These are phyloP conservation scores for Homalodisca vitripennis DNA, from an alignment of 1,140 invertebrate species.

Conservation along the genomic window DNA sequence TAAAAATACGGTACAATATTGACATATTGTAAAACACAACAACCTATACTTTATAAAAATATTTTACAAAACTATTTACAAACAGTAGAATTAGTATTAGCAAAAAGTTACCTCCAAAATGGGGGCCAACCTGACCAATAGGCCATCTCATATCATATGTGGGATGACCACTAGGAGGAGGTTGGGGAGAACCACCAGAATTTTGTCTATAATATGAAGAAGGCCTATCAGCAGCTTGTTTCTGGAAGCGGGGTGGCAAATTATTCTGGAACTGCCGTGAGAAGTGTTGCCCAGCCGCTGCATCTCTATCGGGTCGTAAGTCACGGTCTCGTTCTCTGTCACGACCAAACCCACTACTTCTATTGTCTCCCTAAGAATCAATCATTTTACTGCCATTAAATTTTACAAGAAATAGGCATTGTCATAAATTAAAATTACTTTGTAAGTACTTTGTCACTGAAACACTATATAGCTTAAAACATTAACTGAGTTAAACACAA, in stretches of 20 bases:
- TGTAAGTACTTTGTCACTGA: too few relatives aligned
- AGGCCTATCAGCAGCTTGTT: conserved; percentile 50
- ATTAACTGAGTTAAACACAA: too few relatives aligned
- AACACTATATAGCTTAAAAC: too few relatives aligned
- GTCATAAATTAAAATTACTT: too few relatives aligned
- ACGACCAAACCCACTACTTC: conserved; percentile 42
- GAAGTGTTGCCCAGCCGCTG: conserved; percentile 49
- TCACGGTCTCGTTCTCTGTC: conserved; percentile 48
- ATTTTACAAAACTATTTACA: too few relatives aligned
- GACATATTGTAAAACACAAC: too few relatives aligned
- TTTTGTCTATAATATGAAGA: conserved; percentile 6
- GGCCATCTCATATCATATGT: background rate
- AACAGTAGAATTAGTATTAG: background rate
- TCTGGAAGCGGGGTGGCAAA: conserved; percentile 82
- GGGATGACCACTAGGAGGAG: conserved; percentile 1
- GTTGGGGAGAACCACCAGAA: conserved; percentile 27
- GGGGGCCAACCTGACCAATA: background rate
- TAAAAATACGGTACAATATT: too few relatives aligned
- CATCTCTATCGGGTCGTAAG: conserved; percentile 41
- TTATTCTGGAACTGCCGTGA: conserved; percentile 74
- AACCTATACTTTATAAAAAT: too few relatives aligned
- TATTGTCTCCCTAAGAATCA: too few relatives aligned
- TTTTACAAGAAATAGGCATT: too few relatives aligned
- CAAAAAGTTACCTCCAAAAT: background rate
- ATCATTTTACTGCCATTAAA: too few relatives aligned